A percentile compares a stretch with the other conserved stretches of the same genome.
These are phyloP conservation scores for Tenebrosternarchus preto DNA, from an alignment of 2,113 vertebrate species.

Conservation along the genomic window DNA sequence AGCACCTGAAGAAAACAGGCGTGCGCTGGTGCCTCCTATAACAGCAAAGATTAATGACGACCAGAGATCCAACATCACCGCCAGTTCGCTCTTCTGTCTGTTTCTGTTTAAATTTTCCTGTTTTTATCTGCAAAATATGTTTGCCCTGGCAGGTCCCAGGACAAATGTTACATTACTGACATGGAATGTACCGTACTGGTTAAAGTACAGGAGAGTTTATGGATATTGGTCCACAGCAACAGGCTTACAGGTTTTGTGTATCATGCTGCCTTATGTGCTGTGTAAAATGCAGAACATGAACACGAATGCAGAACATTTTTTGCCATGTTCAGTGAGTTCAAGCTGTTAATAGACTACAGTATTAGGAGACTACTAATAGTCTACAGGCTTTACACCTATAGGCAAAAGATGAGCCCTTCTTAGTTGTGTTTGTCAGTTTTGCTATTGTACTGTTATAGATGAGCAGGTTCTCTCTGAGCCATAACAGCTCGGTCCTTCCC, in stretches of 20 bases:
- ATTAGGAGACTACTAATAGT: too few relatives aligned
- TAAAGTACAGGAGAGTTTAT: not conserved
- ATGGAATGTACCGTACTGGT: not conserved
- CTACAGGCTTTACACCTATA: not conserved
- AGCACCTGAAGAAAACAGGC: not conserved
- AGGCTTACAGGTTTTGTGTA: not conserved
- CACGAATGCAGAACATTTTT: not conserved
- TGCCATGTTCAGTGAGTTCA: not conserved
- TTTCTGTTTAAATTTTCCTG: not conserved
- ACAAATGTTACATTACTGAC: not conserved
- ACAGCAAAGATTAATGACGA: not conserved
- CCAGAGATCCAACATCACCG: not conserved
- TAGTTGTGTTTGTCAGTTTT: not conserved
- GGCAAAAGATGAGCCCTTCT: not conserved
- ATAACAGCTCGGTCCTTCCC: not conserved
- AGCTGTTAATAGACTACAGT: not conserved
- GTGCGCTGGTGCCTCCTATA: not conserved
- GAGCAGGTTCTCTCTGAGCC: not conserved
- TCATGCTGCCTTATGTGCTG: not conserved
- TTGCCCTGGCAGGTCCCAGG: not conserved
- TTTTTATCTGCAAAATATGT: not conserved
- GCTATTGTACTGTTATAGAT: not conserved
- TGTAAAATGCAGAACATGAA: not conserved
- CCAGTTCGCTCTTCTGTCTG: not conserved
- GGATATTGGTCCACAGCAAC: not conserved